Percentiles rank a stretch among this genome's conserved stretches.
Conservation (phyloP, 2,797 vertebrate species). For the Helarctos malayanus region DNA sequence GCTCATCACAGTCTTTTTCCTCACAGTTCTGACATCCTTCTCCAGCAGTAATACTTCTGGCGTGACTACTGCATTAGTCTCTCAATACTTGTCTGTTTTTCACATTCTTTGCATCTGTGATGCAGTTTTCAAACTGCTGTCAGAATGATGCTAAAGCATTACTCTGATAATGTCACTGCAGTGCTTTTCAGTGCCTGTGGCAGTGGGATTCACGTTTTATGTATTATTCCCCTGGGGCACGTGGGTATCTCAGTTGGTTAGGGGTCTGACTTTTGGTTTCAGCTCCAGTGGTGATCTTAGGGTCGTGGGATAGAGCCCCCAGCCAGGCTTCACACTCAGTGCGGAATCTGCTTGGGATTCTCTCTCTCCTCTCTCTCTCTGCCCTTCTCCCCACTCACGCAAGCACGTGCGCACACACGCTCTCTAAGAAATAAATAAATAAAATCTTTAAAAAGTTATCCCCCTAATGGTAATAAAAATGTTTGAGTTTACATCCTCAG, state of each 20-base stretch:
- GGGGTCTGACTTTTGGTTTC: neutral
- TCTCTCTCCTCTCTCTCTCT: neutral
- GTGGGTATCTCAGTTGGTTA: neutral
- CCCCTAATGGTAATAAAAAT: neutral
- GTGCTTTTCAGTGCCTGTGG: neutral
- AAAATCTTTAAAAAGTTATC: neutral
- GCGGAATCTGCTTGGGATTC: neutral
- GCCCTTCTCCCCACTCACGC: neutral
- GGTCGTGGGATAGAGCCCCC: neutral
- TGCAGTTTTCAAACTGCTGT: neutral
- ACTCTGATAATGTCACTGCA: neutral
- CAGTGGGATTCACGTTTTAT: neutral
- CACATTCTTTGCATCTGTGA: neutral
- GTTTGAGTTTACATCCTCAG: neutral
- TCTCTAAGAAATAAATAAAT: neutral
- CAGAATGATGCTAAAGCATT: neutral
- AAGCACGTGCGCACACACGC: too few relatives aligned
- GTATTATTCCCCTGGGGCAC: neutral
- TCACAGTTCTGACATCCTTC: conserved; percentile 34
- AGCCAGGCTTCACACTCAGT: neutral
- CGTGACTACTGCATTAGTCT: neutral
- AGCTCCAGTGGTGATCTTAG: neutral
- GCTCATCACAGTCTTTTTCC: neutral
- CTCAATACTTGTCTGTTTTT: conserved; percentile 32
- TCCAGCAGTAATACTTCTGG: neutral